A percentile compares a stretch with the other conserved stretches of the same genome.
These are phyloP conservation scores for Hippotragus niger DNA, from an alignment of 2,113 vertebrate genomes.

Conservation along the genomic window DNA sequence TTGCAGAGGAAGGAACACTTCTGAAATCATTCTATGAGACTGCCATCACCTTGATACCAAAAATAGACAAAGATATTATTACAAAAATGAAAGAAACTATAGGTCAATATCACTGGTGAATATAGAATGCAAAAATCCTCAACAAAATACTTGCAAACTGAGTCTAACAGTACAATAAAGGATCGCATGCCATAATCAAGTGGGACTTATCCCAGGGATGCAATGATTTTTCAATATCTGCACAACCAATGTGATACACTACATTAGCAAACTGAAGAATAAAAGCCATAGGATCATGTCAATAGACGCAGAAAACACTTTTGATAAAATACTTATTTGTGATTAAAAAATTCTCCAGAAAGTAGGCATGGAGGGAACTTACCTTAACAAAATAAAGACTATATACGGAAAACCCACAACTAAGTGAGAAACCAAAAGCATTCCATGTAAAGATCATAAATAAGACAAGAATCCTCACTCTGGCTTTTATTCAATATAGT, in stretches of 20 bases:
- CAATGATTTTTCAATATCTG: neutral
- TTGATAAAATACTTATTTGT: neutral
- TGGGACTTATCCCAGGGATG: neutral
- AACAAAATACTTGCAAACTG: neutral
- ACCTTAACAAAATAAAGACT: neutral
- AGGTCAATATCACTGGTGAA: neutral
- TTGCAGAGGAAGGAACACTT: neutral
- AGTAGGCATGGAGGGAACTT: neutral
- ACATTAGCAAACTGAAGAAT: neutral
- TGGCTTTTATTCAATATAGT: neutral
- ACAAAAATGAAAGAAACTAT: neutral
- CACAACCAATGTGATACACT: neutral
- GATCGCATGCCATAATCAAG: rapidly evolving
- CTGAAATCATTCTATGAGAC: neutral
- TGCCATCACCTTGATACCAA: neutral
- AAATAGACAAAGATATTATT: neutral
- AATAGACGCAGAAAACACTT: neutral
- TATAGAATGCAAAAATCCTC: neutral
- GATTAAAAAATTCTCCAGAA: neutral
- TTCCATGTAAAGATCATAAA: neutral
- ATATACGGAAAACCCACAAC: neutral
- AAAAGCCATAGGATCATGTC: neutral
- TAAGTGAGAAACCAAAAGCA: neutral
- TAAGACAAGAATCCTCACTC: neutral
- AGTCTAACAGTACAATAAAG: neutral